These are phyloP conservation scores for Cryptocheilus praepositus DNA, from an alignment of 2,888 invertebrate species.

Conservation along the genomic window DNA sequence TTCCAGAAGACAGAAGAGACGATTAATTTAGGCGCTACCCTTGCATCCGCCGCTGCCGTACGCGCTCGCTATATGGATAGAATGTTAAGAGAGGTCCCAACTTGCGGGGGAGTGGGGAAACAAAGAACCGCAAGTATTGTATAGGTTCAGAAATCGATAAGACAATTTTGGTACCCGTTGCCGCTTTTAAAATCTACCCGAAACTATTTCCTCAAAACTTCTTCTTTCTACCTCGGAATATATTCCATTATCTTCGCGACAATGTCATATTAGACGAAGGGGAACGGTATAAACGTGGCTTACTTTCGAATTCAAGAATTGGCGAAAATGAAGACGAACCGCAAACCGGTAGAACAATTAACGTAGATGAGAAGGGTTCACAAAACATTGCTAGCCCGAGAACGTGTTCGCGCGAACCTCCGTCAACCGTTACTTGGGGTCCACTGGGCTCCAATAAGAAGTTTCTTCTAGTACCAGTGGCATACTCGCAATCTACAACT, in stretches of 20 bases:
- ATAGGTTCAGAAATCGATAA: conserved; percentile 34
- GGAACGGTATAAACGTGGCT: not conserved
- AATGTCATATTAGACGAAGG: too few species aligned
- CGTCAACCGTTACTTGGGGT: too few species aligned
- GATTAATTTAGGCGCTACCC: conserved; percentile 39
- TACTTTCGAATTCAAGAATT: too few species aligned
- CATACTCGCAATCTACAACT: conserved; percentile 16
- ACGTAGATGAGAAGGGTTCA: not conserved
- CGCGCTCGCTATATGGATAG: conserved; percentile 20
- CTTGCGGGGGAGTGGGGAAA: conserved; percentile 16
- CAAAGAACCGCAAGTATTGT: conserved; percentile 34
- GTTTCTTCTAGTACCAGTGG: not conserved
- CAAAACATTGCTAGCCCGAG: too few species aligned
- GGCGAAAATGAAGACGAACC: not conserved
- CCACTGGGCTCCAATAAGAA: conserved; percentile 1
- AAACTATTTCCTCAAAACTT: too few species aligned
- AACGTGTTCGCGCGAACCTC: too few species aligned
- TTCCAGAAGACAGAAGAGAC: not conserved
- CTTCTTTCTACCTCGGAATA: too few species aligned
- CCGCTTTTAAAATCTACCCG: too few species aligned
- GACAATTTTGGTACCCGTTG: not conserved
- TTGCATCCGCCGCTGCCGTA: conserved; percentile 21
- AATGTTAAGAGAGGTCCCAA: conserved; percentile 19
- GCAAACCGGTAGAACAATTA: too few species aligned
- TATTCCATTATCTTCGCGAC: too few species aligned